These are phyloP conservation scores for Malachius bipustulatus DNA, from an alignment of 2,888 invertebrate genomes.

Conservation along the genomic window DNA sequence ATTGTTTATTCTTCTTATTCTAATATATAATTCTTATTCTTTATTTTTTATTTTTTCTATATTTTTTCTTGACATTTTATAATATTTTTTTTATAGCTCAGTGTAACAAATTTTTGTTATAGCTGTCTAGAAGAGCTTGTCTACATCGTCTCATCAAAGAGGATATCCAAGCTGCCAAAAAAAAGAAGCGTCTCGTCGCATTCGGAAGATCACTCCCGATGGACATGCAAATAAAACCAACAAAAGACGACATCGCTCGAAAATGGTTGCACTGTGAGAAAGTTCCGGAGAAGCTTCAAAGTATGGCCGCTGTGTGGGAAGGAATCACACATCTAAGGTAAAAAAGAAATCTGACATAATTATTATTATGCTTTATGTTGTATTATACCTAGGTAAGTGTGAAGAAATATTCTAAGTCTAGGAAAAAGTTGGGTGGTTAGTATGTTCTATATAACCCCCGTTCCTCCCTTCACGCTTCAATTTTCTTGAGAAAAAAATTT, in stretches of 20 bases:
- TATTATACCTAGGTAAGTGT: not conserved
- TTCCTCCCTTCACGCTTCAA: no score
- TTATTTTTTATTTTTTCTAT: no score
- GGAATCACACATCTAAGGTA: conserved; percentile 50
- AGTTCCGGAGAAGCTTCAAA: conserved; percentile 45
- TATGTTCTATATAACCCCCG: no score
- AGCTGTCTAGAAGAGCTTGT: conserved; percentile 40
- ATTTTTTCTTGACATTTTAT: no score
- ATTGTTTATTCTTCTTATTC: no score
- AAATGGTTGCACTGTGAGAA: conserved; percentile 45
- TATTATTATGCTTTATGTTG: not conserved
- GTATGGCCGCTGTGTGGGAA: conserved; percentile 51
- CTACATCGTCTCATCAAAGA: conserved; percentile 40
- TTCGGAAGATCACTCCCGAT: conserved; percentile 44
- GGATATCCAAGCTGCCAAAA: conserved; percentile 42
- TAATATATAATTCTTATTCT: no score
- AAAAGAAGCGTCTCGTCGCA: conserved; percentile 38
- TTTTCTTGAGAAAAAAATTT: no score
- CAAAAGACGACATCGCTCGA: conserved; percentile 38
- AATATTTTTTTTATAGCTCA: no score
- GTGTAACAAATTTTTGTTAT: conserved; percentile 28
- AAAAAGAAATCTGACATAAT: not conserved
- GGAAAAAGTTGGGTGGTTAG: no score
- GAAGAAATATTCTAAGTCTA: not conserved
- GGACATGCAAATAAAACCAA: conserved; percentile 42